These are phyloP conservation scores for Heliconius cydno DNA, from an alignment of 2,888 invertebrate genomes.

Conservation along the genomic window DNA sequence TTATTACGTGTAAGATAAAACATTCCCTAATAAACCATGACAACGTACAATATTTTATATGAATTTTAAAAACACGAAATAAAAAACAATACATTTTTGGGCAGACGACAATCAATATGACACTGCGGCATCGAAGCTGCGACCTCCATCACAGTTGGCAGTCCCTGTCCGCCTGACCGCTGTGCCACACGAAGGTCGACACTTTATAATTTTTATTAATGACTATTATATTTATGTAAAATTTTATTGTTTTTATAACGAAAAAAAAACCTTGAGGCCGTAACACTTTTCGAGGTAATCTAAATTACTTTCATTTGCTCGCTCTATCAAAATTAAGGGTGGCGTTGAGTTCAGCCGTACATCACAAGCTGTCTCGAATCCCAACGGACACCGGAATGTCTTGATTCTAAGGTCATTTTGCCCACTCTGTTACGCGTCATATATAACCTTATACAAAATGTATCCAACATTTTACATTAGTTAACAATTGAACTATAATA, in stretches of 20 bases:
- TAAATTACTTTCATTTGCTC: too few species aligned
- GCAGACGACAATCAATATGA: not conserved
- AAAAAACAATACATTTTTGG: not conserved
- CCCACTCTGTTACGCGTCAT: too few species aligned
- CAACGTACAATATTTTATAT: too few species aligned
- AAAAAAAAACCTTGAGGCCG: not conserved
- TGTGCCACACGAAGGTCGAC: conserved; percentile 8
- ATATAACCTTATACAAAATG: not conserved
- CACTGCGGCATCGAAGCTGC: not conserved
- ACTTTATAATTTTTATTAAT: not conserved
- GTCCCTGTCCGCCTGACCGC: not conserved
- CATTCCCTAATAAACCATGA: not conserved
- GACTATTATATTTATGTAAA: not conserved
- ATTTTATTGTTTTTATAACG: not conserved
- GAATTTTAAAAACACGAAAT: not conserved
- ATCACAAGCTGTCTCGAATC: too few species aligned
- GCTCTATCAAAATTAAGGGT: too few species aligned
- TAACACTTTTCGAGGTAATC: not conserved
- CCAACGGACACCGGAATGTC: too few species aligned
- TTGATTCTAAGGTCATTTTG: too few species aligned
- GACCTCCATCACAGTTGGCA: conserved; percentile 11
- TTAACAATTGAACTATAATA: too few species aligned
- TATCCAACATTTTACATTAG: not conserved
- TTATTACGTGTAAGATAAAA: too few species aligned
- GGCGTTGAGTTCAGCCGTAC: too few species aligned